These are phyloP conservation scores for Crematogaster levior DNA, from an alignment of 2,888 invertebrate species.

Conservation along the genomic window DNA sequence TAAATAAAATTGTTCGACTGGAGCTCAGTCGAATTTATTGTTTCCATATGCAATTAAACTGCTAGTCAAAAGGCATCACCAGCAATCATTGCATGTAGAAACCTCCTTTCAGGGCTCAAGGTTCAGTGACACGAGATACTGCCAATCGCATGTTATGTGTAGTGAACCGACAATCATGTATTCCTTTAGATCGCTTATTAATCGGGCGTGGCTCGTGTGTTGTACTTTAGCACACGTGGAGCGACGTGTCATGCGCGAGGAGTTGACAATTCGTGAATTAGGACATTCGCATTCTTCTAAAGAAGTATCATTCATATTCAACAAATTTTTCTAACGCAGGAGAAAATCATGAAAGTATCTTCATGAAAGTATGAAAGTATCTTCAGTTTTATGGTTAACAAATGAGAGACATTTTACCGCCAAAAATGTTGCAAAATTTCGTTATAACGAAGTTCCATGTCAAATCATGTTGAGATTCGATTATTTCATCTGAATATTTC, in stretches of 20 bases:
- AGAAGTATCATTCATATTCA: neutral
- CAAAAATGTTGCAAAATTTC: neutral
- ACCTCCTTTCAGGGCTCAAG: no score
- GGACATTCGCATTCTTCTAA: constrained; percentile 13
- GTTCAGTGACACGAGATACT: constrained; percentile 25
- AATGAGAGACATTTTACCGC: neutral
- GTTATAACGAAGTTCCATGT: neutral
- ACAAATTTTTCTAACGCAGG: neutral
- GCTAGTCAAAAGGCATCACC: no score
- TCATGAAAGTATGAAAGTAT: neutral
- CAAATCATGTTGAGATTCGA: neutral
- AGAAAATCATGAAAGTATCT: neutral
- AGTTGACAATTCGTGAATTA: constrained; percentile 2
- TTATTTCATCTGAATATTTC: no score
- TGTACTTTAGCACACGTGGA: neutral
- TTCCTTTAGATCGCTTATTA: constrained; percentile 62
- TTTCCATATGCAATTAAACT: no score
- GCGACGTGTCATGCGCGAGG: constrained; percentile 12
- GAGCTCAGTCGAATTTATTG: no score
- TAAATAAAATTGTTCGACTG: no score
- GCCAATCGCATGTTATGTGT: constrained; percentile 58
- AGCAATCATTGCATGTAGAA: no score
- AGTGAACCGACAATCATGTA: constrained; percentile 82
- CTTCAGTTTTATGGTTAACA: neutral
- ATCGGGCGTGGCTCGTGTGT: constrained; percentile 25